Percentiles rank a stretch among this genome's conserved stretches.
phyloP scores from a whole-genome alignment of 2,797 vertebrate genomes.

The Lepidocolaptes lacrymiger region DNA sequence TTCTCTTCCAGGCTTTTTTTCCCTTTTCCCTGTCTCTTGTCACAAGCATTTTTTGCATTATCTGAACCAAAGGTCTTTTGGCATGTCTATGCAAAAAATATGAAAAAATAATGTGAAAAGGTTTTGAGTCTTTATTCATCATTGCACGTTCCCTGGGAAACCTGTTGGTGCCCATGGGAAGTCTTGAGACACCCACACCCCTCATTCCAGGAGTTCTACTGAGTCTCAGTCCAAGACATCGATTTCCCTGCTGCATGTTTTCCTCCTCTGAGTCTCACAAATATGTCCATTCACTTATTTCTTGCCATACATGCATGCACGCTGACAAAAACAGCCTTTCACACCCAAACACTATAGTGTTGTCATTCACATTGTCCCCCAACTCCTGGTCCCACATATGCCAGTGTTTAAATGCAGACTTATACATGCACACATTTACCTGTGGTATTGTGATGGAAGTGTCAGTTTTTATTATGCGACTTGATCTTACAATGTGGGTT shows the following conservation, averaged over 20 bases:
- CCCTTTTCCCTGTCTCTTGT: not conserved
- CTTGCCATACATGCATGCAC: rapidly evolving
- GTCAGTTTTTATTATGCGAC: not conserved
- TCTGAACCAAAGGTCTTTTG: not conserved
- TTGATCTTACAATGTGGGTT: not conserved
- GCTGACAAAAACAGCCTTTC: not conserved
- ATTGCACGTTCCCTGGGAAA: not conserved
- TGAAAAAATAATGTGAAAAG: not conserved
- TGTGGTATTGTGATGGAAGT: not conserved
- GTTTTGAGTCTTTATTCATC: not conserved
- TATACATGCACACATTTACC: not conserved
- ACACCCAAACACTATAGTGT: not conserved
- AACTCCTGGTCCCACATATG: not conserved
- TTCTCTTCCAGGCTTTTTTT: not conserved
- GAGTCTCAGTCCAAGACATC: not conserved
- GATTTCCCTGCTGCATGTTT: not conserved
- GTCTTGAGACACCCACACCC: not conserved
- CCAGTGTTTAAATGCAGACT: not conserved
- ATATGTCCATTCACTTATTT: not conserved
- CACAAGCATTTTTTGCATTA: not conserved
- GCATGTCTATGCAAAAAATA: not conserved
- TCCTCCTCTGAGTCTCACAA: not conserved
- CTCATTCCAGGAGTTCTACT: not conserved
- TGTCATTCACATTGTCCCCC: not conserved
- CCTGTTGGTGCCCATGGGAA: not conserved